Evolutionary conservation across 2,888 invertebrate species (phyloP), one percentile per base, ranked within the genome.

Genomic region (Cephus spinipes): DNA sequence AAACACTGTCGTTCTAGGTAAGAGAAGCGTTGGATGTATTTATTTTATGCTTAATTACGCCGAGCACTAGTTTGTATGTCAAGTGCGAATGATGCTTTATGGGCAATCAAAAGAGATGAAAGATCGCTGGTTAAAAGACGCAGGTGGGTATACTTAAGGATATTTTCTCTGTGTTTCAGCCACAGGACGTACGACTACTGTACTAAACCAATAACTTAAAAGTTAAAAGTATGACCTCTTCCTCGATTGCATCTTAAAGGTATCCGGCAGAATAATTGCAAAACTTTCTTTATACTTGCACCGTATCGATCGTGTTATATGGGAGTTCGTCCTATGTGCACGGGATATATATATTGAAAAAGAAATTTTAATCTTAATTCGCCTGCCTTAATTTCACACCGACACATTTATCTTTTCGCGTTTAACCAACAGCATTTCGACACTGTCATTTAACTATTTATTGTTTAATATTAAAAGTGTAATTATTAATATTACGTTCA

Each of bases 1-100:
- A 88, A 86, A 87, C 86, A 83, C 84, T 89, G 85, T 89, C 89
- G 87, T 89, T 89, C 87, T 89, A 90, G 87, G 85, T 85, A 82
- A 83, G 79, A 80, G 76, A 74, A 79, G 77, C 76, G 78, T 32
- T 32, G 36, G 33, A 35, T 23, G 9, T 3, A 23, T 55, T 55
- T 55, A 23, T 0, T 55, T 55, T 4, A 23, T 23, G 23, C 23
- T 23, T 55, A 0, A 55, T 9, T 2, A 9, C 9, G 9, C 55
- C 2, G 55, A 23, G 40, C 6, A 40, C 15, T 4, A 40, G 23
- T 55, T 23, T 6, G 9, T 55, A 55, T 9, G 9, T 23, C 55
- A 23, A 23, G 23, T 23, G 23, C 0, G 55, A 55, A 9, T 2
- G 55, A 55, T 55, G 55, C 55, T 55, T 23, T 55, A 23, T 9